Percentiles rank a stretch among this genome's conserved stretches.
These are phyloP conservation scores for Sapayoa aenigma DNA, from an alignment of 2,113 vertebrate species.

Conservation along the genomic window DNA sequence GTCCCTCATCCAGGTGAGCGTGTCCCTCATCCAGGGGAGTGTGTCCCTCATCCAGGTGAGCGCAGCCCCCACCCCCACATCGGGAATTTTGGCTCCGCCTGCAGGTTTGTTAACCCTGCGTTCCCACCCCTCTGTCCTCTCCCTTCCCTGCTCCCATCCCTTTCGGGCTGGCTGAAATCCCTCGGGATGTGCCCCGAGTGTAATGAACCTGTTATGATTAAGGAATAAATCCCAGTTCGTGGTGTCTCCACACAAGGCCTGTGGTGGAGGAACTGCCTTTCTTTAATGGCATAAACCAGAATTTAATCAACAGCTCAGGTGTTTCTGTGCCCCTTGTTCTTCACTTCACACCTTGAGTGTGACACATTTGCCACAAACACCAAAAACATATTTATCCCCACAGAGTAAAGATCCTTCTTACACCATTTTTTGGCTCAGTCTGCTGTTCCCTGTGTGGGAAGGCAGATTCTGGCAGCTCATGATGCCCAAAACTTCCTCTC, in stretches of 20 bases:
- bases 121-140: neutral
- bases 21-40: too few species aligned
- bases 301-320: neutral
- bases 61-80: too few species aligned
- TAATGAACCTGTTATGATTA: too few species aligned
- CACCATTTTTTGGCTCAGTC: too few species aligned
- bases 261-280: neutral
- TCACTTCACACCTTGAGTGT: neutral
- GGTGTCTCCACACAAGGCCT: rapidly evolving
- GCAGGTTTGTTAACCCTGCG: neutral
- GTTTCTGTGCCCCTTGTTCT: neutral
- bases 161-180: too few species aligned
- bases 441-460: neutral
- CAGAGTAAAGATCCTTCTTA: neutral
- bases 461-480: neutral
- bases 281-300: neutral
- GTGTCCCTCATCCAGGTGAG: too few species aligned
- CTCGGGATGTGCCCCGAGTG: too few species aligned
- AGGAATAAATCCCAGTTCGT: neutral
- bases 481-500: neutral
- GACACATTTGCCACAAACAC: neutral
- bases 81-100: neutral
- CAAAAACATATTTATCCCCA: neutral
- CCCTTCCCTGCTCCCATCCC: neutral
- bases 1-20: slow-evolving; percentile 85